These are phyloP conservation scores for Myotis planiceps DNA, from an alignment of 2,797 vertebrate species.

Conservation along the genomic window DNA sequence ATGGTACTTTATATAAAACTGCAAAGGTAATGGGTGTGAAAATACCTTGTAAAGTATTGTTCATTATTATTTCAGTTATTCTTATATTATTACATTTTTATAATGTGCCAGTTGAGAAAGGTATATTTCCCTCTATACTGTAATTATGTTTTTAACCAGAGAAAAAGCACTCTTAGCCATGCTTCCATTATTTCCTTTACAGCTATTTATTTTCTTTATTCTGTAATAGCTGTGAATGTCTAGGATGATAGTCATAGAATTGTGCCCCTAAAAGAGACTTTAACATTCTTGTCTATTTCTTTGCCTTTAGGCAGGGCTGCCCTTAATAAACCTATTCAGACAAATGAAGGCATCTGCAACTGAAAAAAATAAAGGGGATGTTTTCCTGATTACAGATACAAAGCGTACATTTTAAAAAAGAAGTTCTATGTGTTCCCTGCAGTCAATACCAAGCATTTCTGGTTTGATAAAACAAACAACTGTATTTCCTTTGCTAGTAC, in stretches of 20 bases:
- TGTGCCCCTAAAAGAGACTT: background rate
- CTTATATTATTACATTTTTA: background rate
- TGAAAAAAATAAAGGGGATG: conserved; percentile 18
- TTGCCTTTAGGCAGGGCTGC: background rate
- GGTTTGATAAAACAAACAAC: background rate
- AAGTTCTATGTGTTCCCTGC: background rate
- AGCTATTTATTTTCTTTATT: conserved; percentile 57
- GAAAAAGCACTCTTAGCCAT: background rate
- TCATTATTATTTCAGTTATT: conserved; percentile 56
- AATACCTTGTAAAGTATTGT: conserved; percentile 39
- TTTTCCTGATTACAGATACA: conserved; percentile 26
- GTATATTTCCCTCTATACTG: background rate
- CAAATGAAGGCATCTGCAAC: background rate
- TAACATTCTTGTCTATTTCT: background rate
- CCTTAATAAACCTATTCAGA: conserved; percentile 13
- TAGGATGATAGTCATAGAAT: conserved; percentile 5
- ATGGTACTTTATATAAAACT: conserved; percentile 39
- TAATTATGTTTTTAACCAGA: conserved; percentile 55
- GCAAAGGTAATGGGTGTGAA: conserved; percentile 34
- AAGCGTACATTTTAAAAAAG: background rate
- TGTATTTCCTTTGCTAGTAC: background rate
- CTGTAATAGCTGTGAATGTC: conserved; percentile 40
- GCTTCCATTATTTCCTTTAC: conserved; percentile 18
- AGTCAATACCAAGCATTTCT: background rate
- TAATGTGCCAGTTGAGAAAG: conserved; percentile 36